These are phyloP conservation scores for Papilio glaucus DNA, from an alignment of 1,140 invertebrate species.

Conservation along the genomic window DNA sequence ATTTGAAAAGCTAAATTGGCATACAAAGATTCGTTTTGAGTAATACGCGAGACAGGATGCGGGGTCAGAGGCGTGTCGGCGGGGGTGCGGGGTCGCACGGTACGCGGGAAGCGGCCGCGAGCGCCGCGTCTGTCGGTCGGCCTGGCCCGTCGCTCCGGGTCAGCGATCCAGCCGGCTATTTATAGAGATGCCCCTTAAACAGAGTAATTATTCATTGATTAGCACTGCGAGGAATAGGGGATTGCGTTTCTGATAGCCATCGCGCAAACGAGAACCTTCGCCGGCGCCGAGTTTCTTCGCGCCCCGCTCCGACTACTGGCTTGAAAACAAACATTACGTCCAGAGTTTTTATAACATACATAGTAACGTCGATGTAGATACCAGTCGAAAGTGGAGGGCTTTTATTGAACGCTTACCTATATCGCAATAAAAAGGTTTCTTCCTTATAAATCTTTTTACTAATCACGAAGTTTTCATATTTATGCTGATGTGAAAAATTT, in stretches of 20 bases:
- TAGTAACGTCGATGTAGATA: too few species aligned
- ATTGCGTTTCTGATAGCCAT: slow-evolving; percentile 82
- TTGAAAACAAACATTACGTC: slow-evolving; percentile 8
- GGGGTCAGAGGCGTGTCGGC: slow-evolving; percentile 69
- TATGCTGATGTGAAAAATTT: too few species aligned
- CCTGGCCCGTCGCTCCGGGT: slow-evolving; percentile 82
- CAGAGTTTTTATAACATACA: neutral
- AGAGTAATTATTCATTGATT: slow-evolving; percentile 84
- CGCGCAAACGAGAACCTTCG: slow-evolving; percentile 78
- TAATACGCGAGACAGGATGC: slow-evolving; percentile 74
- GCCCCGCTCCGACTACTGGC: slow-evolving; percentile 47
- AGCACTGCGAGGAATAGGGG: slow-evolving; percentile 82
- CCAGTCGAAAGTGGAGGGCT: neutral
- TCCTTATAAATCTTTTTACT: neutral
- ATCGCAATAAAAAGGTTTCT: neutral
- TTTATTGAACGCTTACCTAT: neutral
- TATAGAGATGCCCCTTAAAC: slow-evolving; percentile 83
- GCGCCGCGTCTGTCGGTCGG: slow-evolving; percentile 77
- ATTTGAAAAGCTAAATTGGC: slow-evolving; percentile 40
- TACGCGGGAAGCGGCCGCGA: slow-evolving; percentile 65
- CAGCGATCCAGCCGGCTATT: slow-evolving; percentile 82
- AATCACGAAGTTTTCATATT: neutral
- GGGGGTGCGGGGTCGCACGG: too few species aligned
- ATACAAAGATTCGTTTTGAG: slow-evolving; percentile 62
- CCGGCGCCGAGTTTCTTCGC: slow-evolving; percentile 68